Evolutionary conservation across 2,888 invertebrate genomes (phyloP).

Genomic region (Scrobipalpa costella): DNA sequence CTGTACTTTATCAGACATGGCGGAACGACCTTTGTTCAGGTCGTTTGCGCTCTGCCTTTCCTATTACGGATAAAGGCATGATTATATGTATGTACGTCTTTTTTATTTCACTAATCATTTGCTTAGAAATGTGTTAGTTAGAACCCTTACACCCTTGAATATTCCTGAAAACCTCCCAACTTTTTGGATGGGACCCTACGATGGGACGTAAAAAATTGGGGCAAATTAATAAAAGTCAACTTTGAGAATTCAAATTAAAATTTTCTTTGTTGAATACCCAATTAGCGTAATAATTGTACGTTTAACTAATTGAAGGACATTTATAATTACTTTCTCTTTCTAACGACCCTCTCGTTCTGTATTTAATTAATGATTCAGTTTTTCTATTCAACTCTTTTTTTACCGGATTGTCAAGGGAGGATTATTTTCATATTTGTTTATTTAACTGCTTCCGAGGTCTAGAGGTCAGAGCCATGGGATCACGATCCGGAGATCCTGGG

Average conservation of each 20-base stretch:
- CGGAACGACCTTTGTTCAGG: no score
- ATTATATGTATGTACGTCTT: no score
- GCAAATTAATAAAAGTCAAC: conserved; percentile 8
- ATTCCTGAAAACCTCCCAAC: background rate
- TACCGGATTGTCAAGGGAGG: background rate
- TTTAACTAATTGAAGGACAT: conserved; percentile 16
- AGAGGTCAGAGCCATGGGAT: no score
- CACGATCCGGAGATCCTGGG: no score
- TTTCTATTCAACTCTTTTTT: background rate
- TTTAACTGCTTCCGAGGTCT: no score
- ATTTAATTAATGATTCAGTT: background rate
- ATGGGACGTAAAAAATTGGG: conserved; percentile 4
- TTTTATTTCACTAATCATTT: no score
- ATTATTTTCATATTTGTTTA: no score
- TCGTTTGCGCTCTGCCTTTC: no score
- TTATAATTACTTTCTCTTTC: conserved; percentile 6
- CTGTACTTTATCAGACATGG: no score
- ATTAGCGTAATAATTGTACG: conserved; percentile 6
- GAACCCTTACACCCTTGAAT: no score
- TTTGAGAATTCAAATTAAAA: conserved; percentile 1
- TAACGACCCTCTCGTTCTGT: background rate
- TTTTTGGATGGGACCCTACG: background rate
- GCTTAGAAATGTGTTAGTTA: no score
- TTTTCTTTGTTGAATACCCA: conserved; percentile 9
- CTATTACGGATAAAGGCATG: no score